These are phyloP conservation scores for Calephelis nemesis DNA, from an alignment of 1,140 invertebrate species.

Conservation along the genomic window DNA sequence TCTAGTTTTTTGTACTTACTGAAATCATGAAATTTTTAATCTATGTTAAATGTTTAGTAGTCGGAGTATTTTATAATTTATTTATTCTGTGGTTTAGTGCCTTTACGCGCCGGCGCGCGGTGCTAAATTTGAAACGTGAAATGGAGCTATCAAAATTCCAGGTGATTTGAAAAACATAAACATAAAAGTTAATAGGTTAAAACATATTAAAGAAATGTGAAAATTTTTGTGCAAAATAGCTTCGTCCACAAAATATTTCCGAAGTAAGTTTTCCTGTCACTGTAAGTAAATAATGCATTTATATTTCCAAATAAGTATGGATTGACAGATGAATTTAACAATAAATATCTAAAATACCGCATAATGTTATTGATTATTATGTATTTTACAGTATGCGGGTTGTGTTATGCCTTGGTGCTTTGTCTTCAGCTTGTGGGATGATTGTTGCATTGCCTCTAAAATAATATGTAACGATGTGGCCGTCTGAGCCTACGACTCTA, in stretches of 20 bases:
- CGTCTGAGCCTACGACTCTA: background rate
- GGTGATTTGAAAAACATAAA: slow-evolving; percentile 46
- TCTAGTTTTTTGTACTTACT: too few species aligned
- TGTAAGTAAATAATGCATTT: slow-evolving; percentile 52
- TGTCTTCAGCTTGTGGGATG: slow-evolving; percentile 37
- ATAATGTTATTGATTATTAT: slow-evolving; percentile 67
- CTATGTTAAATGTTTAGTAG: too few species aligned
- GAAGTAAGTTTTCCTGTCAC: slow-evolving; percentile 40
- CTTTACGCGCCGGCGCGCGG: slow-evolving; percentile 40
- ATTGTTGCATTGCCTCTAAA: slow-evolving; percentile 28
- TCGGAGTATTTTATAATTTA: too few species aligned
- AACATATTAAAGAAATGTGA: slow-evolving; percentile 59
- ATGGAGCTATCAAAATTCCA: slow-evolving; percentile 65
- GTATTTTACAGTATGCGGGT: slow-evolving; percentile 54
- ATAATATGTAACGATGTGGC: background rate
- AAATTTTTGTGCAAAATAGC: slow-evolving; percentile 52
- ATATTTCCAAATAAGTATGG: background rate
- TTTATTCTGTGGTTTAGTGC: slow-evolving; percentile 11
- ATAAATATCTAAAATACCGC: slow-evolving; percentile 56
- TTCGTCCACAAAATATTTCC: slow-evolving; percentile 47
- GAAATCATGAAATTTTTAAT: too few species aligned
- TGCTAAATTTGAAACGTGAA: slow-evolving; percentile 69
- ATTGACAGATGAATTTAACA: slow-evolving; percentile 51
- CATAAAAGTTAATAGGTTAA: slow-evolving; percentile 41
- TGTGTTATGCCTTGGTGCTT: slow-evolving; percentile 41